Evolutionary conservation across 2,888 invertebrate genomes (phyloP).

Genomic region (Drosophila villosipedis): DNA sequence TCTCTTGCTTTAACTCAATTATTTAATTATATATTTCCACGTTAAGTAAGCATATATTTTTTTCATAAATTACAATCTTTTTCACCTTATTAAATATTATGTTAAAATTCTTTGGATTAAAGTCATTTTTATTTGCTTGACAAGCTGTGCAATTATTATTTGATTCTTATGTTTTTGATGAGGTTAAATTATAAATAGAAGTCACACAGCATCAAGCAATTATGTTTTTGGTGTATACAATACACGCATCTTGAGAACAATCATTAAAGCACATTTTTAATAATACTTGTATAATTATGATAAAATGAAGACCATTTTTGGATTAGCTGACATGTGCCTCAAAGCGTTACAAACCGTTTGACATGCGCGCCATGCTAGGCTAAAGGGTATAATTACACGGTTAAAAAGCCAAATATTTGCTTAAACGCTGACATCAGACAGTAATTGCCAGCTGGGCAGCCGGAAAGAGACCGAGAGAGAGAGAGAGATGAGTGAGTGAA

Average conservation of each 20-base stretch:
- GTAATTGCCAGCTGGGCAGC: slow-evolving; percentile 42
- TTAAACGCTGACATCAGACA: slow-evolving; percentile 76
- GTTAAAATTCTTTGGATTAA: neutral
- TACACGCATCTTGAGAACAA: neutral
- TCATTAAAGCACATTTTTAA: neutral
- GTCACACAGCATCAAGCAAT: neutral
- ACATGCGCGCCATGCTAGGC: slow-evolving; percentile 7
- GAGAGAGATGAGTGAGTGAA: neutral
- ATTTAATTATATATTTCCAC: neutral
- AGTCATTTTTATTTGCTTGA: neutral
- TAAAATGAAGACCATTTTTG: neutral
- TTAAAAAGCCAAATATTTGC: slow-evolving; percentile 75
- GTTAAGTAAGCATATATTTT: neutral
- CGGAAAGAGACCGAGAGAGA: neutral
- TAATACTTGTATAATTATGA: neutral
- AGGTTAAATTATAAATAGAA: neutral
- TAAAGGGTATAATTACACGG: slow-evolving; percentile 72
- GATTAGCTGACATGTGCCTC: neutral
- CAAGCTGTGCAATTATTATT: neutral
- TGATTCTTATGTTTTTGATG: neutral
- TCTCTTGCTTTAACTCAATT: neutral
- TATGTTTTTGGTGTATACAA: neutral
- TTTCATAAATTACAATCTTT: neutral
- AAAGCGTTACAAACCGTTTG: slow-evolving; percentile 28
- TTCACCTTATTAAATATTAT: neutral